Conservation (phyloP, 2,888 invertebrate species). For the Chymomyza procnemis region DNA sequence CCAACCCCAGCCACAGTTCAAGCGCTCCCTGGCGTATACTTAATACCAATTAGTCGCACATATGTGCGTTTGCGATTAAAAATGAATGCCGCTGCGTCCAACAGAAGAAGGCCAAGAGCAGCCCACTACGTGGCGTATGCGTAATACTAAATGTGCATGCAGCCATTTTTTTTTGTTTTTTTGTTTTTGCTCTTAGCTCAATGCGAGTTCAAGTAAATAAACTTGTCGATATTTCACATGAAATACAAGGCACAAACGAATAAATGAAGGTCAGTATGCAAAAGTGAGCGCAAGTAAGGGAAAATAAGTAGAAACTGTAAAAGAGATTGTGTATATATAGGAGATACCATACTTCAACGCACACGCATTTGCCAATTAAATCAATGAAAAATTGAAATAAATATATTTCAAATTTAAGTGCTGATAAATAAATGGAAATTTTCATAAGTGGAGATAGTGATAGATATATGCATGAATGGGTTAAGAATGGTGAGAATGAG, state of each 20-base stretch:
- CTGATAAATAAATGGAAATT: background rate
- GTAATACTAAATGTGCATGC: conserved; percentile 20
- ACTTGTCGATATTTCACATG: conserved; percentile 48
- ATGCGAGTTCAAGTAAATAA: conserved; percentile 61
- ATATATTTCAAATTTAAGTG: too few relatives aligned
- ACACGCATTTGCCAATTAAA: background rate
- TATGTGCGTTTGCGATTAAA: conserved; percentile 32
- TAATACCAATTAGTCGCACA: conserved; percentile 50
- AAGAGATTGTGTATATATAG: background rate
- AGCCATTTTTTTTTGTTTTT: background rate
- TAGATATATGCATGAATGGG: too few relatives aligned
- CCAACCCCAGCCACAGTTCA: background rate
- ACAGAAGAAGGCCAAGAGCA: conserved; percentile 24
- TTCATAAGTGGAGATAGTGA: too few relatives aligned
- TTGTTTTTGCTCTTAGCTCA: background rate
- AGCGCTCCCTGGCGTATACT: conserved; percentile 49
- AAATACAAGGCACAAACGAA: conserved; percentile 48
- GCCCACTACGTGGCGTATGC: conserved; percentile 41
- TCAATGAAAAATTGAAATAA: background rate
- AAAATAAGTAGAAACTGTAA: background rate
- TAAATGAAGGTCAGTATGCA: background rate
- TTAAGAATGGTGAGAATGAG: too few relatives aligned
- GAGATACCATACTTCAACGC: background rate
- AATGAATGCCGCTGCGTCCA: conserved; percentile 7
- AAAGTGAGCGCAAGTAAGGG: background rate